These are phyloP conservation scores for Sebastiscus tertius DNA, from an alignment of 2,797 vertebrate species.

Conservation along the genomic window DNA sequence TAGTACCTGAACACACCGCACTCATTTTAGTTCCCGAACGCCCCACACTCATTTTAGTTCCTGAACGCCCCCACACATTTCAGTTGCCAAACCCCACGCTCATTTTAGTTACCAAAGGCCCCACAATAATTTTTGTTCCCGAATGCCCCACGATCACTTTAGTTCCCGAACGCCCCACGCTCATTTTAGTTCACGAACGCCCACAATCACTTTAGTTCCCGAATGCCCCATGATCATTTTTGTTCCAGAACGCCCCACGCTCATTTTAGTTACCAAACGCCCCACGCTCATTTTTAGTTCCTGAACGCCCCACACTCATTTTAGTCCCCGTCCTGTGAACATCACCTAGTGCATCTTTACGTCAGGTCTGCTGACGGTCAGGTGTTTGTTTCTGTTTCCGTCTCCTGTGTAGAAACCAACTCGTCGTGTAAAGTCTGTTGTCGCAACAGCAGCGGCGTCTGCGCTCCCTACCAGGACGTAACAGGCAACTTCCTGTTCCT, in stretches of 20 bases:
- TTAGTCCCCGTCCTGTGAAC: background rate
- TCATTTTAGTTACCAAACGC: background rate
- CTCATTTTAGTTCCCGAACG: no score
- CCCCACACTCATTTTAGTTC: no score
- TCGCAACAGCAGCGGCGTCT: slow-evolving; percentile 77
- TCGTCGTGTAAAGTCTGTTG: slow-evolving; percentile 95
- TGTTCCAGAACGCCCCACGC: background rate
- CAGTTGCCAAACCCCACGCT: no score
- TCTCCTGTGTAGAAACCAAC: slow-evolving; percentile 76
- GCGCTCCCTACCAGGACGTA: slow-evolving; percentile 80
- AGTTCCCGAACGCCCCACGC: no score
- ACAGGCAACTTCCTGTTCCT: slow-evolving; percentile 84
- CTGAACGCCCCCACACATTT: no score
- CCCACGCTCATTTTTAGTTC: background rate
- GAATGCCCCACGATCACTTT: no score
- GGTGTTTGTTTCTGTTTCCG: no score
- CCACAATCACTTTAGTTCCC: background rate
- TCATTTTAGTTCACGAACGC: no score
- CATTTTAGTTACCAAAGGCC: fast-evolving
- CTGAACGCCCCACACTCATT: background rate
- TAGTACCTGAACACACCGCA: no score
- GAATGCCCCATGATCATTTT: background rate
- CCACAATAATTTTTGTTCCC: no score
- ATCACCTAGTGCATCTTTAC: background rate
- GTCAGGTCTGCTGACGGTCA: background rate